Evolutionary conservation across 1,140 invertebrate genomes (phyloP), one percentile per base, ranked within the genome.

Genomic region (Colletes latitarsis): DNA sequence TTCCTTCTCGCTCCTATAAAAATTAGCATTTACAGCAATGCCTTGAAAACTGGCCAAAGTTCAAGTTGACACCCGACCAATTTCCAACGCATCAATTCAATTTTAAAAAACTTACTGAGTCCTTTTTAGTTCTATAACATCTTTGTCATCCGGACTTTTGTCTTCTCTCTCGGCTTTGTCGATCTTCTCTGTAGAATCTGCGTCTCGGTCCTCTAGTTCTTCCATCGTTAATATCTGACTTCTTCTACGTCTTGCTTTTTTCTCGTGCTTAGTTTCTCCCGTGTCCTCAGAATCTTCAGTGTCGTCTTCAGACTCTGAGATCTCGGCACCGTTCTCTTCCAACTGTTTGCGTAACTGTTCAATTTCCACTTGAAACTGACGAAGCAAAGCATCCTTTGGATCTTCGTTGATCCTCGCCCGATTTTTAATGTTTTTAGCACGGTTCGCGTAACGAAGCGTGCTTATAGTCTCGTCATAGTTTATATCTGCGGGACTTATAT

Each of bases 391-490:
- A 94, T 99, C 98, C 90, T 99, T 99, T 0, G 99, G 98, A 94
- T 99, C 99, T 92, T 99, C 98, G 92, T 99, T 99, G 74, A 99
- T 97, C 84, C 97, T 96, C 67, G 98, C 98, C 85, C 97, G 96
- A 93, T 99, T 99, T 91, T 98, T 97, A 78, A 99, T 99, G 90
- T 98, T 98, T 93, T 99, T 99, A 3, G 99, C 98, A 72, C 99
- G 94, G 94, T 98, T 98, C 1, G 99, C 99, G 94, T 99, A 99
- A 17, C 99, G 94, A 62, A 99, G 94, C 0, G 99, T 99, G 89
- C 98, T 99, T 63, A 99, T 97, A 0, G 98, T 98, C 93, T 99
- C 99, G 90, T 99, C 98, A 91, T 98, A 99, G 94, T 99, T 99
- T 78, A 97, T 96, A 86, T 98, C 97, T 12, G 98, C 98, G 53